A percentile compares a stretch with the other conserved stretches of the same genome.
These are phyloP conservation scores for Iguana delicatissima DNA, from an alignment of 2,797 vertebrate species.

Conservation along the genomic window DNA sequence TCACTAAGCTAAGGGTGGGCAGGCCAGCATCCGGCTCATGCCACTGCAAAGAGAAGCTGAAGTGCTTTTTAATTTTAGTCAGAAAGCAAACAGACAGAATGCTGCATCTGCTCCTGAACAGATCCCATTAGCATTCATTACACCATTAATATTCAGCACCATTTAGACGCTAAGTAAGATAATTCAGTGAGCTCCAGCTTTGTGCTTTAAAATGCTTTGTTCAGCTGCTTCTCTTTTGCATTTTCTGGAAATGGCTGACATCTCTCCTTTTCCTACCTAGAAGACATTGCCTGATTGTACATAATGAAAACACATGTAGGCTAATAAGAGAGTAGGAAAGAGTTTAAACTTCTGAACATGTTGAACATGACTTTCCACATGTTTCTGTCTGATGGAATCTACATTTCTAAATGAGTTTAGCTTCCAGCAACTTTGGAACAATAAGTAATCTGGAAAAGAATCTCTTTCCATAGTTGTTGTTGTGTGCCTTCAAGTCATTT, in stretches of 20 bases:
- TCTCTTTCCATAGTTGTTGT: background rate
- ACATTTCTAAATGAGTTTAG: background rate
- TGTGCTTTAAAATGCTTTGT: background rate
- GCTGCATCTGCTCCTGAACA: constrained; percentile 1
- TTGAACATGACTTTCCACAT: background rate
- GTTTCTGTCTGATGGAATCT: background rate
- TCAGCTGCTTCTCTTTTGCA: background rate
- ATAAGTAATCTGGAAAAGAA: background rate
- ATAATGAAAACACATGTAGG: background rate
- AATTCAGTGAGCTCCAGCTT: background rate
- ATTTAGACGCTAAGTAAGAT: background rate
- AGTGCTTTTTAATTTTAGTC: background rate
- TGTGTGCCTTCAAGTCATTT: no score
- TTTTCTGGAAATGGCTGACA: background rate
- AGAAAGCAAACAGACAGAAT: background rate
- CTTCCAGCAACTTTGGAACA: background rate
- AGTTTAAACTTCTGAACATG: background rate
- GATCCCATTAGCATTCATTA: constrained; percentile 6
- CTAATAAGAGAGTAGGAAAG: background rate
- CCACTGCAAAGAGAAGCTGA: background rate
- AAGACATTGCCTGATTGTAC: background rate
- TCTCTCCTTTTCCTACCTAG: background rate
- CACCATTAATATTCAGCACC: background rate
- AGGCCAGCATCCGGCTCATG: background rate
- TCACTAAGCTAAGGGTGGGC: background rate